phyloP scores from a whole-genome alignment of 2,888 invertebrate species.

The Agrochola lota region DNA sequence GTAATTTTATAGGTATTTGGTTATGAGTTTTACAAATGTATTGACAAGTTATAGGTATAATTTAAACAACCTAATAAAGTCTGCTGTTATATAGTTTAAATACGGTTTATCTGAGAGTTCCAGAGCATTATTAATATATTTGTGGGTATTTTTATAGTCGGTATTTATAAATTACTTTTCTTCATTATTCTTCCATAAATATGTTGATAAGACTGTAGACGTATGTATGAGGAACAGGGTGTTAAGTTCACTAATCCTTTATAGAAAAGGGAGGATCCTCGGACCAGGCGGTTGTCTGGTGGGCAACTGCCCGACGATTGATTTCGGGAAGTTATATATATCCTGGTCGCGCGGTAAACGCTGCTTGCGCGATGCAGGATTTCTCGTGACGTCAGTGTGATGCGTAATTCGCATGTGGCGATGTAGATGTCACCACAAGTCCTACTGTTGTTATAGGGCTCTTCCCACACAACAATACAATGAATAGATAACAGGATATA shows the following conservation, averaged over 20 bases:
- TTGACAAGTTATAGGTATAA: background rate
- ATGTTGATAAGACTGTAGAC: background rate
- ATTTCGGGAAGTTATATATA: too few relatives aligned
- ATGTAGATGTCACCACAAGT: too few relatives aligned
- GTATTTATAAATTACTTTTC: background rate
- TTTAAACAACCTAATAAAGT: conserved; percentile 14
- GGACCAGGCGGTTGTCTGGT: too few relatives aligned
- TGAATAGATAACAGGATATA: background rate
- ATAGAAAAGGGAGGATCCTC: too few relatives aligned
- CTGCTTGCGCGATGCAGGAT: too few relatives aligned
- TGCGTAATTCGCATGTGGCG: too few relatives aligned
- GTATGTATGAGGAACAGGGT: too few relatives aligned
- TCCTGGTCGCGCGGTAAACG: too few relatives aligned
- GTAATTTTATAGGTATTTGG: conserved; percentile 8
- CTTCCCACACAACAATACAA: background rate
- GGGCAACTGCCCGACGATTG: too few relatives aligned
- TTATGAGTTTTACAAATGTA: conserved; percentile 17
- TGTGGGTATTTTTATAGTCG: background rate
- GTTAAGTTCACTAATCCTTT: too few relatives aligned
- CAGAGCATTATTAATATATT: background rate
- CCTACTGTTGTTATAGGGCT: background rate
- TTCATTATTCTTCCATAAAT: background rate
- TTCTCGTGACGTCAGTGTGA: too few relatives aligned
- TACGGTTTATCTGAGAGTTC: background rate
- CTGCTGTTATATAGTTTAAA: background rate